Conservation (phyloP, 2,888 invertebrate genomes). For the Plutella xylostella region DNA sequence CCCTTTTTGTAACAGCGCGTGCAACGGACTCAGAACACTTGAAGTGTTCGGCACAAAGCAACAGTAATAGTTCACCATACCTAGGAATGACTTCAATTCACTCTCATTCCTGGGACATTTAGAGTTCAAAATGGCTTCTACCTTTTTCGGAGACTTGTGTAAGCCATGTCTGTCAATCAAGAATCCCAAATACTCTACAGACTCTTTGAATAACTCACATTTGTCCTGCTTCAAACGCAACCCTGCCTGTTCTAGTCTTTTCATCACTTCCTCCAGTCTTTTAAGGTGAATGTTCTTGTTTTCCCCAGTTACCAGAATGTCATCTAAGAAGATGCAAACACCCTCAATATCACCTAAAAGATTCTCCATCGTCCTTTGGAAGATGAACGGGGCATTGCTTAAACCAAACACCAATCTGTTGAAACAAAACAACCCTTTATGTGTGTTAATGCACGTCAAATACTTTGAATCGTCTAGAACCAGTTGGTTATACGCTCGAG, state of each 20-base stretch:
- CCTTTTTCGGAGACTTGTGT: neutral
- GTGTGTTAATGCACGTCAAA: neutral
- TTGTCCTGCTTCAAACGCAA: neutral
- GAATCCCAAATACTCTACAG: neutral
- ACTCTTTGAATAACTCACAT: neutral
- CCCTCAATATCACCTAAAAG: conserved; percentile 1
- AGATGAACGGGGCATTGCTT: conserved; percentile 2
- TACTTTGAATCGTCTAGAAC: neutral
- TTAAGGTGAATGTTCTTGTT: neutral
- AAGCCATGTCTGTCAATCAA: neutral
- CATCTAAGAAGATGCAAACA: neutral
- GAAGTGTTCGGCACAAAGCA: neutral
- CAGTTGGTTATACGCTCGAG: neutral
- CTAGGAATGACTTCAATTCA: neutral
- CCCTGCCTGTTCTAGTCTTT: neutral
- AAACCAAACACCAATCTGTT: conserved; percentile 1
- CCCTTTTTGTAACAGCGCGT: neutral
- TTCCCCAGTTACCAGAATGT: neutral
- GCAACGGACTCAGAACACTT: neutral
- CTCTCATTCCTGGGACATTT: too few species aligned
- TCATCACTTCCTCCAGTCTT: neutral
- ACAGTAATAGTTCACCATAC: neutral
- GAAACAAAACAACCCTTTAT: neutral
- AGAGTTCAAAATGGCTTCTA: neutral
- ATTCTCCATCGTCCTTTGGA: conserved; percentile 8